A percentile compares a stretch with the other conserved stretches of the same genome.
These are phyloP conservation scores for Centropyge bicolor DNA, from an alignment of 2,797 vertebrate species.

Conservation along the genomic window DNA sequence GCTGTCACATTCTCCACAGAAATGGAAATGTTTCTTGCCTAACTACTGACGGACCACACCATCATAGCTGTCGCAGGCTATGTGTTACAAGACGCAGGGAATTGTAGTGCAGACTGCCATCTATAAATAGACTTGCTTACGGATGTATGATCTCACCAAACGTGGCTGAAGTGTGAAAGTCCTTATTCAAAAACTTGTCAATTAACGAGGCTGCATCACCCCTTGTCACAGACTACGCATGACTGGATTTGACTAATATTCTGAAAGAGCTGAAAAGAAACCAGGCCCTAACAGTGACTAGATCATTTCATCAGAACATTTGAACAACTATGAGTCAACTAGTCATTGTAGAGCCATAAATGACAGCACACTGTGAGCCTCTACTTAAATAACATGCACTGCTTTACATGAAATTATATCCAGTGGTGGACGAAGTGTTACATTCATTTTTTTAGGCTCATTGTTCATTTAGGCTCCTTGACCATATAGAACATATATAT, in stretches of 20 bases:
- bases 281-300: too few species aligned
- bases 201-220: conserved; percentile 14
- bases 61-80: conserved; percentile 21
- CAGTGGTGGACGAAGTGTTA: background rate
- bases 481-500: background rate
- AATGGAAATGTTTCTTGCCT: background rate
- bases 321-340: background rate
- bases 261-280: conserved; percentile 17
- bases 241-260: conserved; percentile 4
- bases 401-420: background rate
- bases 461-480: background rate
- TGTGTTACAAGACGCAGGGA: conserved; percentile 31
- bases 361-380: background rate
- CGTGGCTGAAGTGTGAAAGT: conserved; percentile 47
- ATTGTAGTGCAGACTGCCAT: conserved; percentile 31
- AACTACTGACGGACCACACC: conserved; percentile 17
- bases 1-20: background rate
- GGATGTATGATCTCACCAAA: conserved; percentile 56
- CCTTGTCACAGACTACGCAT: background rate
- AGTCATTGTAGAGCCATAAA: conserved; percentile 8
- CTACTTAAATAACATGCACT: background rate
- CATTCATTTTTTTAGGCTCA: background rate
- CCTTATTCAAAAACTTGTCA: conserved; percentile 18
- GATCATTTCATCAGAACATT: too few species aligned
- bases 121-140: conserved; percentile 68